phyloP scores from a whole-genome alignment of 2,113 vertebrate genomes.

The Elanoides forficatus region DNA sequence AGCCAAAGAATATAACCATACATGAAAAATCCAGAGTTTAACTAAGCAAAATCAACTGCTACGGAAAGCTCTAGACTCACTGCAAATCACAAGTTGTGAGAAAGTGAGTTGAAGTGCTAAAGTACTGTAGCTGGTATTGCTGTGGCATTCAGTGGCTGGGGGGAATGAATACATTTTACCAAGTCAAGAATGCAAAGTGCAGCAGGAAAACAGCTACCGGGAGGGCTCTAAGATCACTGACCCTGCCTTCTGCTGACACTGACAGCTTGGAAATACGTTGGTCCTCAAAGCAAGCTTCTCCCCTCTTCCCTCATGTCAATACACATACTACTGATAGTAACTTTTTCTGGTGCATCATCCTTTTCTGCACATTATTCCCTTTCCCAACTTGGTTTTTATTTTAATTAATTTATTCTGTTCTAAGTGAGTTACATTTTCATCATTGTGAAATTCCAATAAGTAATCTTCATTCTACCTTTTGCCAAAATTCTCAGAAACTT shows the following conservation, averaged over 20 bases:
- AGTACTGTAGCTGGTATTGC: background rate
- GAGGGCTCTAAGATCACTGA: background rate
- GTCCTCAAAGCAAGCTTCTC: background rate
- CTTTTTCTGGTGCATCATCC: background rate
- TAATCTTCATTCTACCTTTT: background rate
- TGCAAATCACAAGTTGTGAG: rapidly evolving
- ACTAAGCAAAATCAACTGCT: background rate
- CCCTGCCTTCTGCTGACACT: background rate
- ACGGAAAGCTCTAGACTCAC: background rate
- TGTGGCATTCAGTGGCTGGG: too few species aligned
- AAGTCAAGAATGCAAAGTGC: background rate
- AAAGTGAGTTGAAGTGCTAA: rapidly evolving
- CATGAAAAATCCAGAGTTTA: background rate
- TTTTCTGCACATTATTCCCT: background rate
- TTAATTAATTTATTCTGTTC: background rate
- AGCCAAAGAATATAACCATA: background rate
- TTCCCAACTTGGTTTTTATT: background rate
- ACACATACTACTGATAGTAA: background rate
- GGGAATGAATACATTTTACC: background rate
- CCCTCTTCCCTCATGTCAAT: background rate
- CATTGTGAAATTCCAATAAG: background rate
- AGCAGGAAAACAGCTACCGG: background rate
- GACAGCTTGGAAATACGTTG: background rate
- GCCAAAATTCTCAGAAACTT: background rate
- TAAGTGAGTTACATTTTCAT: background rate